A percentile compares a stretch with the other conserved stretches of the same genome.
These are phyloP conservation scores for Lithophane ornitopus DNA, from an alignment of 2,888 invertebrate species.

Conservation along the genomic window DNA sequence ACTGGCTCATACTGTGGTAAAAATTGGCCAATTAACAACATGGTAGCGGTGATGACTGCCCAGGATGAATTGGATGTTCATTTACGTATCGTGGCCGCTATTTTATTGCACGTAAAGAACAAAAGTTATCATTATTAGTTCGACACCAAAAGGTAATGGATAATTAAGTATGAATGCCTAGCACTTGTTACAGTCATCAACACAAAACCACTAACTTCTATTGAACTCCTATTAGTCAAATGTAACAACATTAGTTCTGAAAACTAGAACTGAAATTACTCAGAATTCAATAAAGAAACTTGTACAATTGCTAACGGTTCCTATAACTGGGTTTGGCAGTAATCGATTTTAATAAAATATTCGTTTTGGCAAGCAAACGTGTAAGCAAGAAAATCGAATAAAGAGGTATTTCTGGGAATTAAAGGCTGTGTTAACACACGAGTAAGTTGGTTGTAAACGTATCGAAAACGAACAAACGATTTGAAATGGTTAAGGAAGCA, in stretches of 20 bases:
- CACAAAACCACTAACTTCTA: background rate
- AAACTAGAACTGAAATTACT: constrained; percentile 28
- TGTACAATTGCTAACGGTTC: constrained; percentile 20
- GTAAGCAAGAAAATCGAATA: constrained; percentile 7
- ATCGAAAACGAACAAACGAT: too few relatives aligned
- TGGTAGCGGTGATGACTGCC: too few relatives aligned
- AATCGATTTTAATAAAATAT: constrained; percentile 38
- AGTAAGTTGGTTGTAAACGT: too few relatives aligned
- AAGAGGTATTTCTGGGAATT: background rate
- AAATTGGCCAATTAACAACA: background rate
- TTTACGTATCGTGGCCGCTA: background rate
- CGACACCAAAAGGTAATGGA: background rate
- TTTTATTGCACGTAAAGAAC: background rate
- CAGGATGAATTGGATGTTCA: background rate
- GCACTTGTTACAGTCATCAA: constrained; percentile 3
- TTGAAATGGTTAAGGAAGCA: too few relatives aligned
- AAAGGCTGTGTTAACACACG: too few relatives aligned
- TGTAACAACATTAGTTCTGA: constrained; percentile 16
- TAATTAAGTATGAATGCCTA: background rate
- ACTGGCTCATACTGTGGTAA: background rate
- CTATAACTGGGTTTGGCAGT: background rate
- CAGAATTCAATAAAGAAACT: constrained; percentile 31
- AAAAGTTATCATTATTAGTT: background rate
- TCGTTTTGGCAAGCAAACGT: constrained; percentile 28
- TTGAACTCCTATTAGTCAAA: constrained; percentile 1